phyloP scores from a whole-genome alignment of 1,140 invertebrate species.

The Diprion similis region DNA sequence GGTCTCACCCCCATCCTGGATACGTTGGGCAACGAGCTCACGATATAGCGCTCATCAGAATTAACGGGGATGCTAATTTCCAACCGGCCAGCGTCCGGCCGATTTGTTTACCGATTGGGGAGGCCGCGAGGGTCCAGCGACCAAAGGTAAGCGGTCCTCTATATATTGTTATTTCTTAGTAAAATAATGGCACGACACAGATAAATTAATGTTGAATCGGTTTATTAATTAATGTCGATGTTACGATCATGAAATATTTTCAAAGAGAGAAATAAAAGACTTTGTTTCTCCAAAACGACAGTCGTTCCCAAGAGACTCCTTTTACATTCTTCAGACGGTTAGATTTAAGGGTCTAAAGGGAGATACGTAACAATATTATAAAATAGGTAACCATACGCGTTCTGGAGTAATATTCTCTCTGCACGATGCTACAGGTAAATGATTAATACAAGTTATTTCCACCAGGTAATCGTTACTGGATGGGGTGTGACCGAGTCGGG shows the following conservation, averaged over 20 bases:
- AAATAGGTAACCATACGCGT: constrained; percentile 33
- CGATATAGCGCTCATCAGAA: constrained; percentile 70
- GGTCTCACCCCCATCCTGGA: constrained; percentile 62
- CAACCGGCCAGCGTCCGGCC: constrained; percentile 59
- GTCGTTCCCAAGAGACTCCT: too few relatives aligned
- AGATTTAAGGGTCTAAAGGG: too few relatives aligned
- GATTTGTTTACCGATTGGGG: constrained; percentile 65
- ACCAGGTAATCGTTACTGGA: constrained; percentile 60
- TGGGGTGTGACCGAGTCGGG: constrained; percentile 68
- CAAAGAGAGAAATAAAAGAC: too few relatives aligned
- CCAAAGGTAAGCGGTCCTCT: constrained; percentile 38
- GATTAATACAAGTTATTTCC: neutral
- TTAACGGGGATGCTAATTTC: constrained; percentile 61
- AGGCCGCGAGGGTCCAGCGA: constrained; percentile 30
- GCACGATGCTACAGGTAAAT: constrained; percentile 33
- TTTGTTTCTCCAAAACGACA: too few relatives aligned
- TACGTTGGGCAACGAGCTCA: constrained; percentile 56
- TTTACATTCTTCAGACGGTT: too few relatives aligned
- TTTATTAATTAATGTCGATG: too few relatives aligned
- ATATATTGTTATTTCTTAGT: too few relatives aligned
- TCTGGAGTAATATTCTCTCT: constrained; percentile 35
- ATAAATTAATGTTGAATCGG: too few relatives aligned
- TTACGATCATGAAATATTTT: too few relatives aligned
- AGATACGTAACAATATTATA: too few relatives aligned
- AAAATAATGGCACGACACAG: too few relatives aligned